Percentiles rank a stretch among this genome's conserved stretches.
phyloP scores from a whole-genome alignment of 2,113 vertebrate species.

The Ameiurus melas region DNA sequence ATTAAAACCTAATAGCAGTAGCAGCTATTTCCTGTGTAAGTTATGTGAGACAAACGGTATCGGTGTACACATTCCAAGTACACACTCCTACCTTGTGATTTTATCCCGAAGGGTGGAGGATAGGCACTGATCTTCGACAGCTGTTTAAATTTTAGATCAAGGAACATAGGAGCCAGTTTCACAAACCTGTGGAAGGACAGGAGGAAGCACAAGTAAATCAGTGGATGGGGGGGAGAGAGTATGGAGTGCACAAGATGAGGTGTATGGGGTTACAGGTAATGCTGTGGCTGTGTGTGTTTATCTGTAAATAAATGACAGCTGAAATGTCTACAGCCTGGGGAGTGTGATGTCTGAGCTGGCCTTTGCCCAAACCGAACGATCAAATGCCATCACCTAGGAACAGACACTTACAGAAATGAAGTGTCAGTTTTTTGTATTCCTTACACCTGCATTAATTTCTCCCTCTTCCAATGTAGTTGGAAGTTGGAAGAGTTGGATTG shows the following conservation, averaged over 20 bases:
- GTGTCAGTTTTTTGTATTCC: not conserved
- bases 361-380: conserved; percentile 39
- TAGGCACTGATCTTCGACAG: conserved; percentile 59
- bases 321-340: not conserved
- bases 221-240: not conserved
- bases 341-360: conserved; percentile 11
- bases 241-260: not conserved
- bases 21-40: not conserved
- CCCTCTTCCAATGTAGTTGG: not conserved
- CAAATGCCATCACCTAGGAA: conserved; percentile 1
- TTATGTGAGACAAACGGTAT: not conserved
- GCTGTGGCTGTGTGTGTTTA: not conserved
- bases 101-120: conserved; percentile 67
- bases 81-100: conserved; percentile 63
- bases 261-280: not conserved
- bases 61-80: not conserved
- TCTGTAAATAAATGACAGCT: not conserved
- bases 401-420: not conserved
- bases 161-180: conserved; percentile 67
- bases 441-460: not conserved
- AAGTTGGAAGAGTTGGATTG: not conserved
- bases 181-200: conserved; percentile 57
- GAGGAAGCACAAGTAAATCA: conserved; percentile 7
- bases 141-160: conserved; percentile 63
- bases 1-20: not conserved